Conservation (phyloP, 23 tunicate genomes). For the Aplidium turbinatum region DNA sequence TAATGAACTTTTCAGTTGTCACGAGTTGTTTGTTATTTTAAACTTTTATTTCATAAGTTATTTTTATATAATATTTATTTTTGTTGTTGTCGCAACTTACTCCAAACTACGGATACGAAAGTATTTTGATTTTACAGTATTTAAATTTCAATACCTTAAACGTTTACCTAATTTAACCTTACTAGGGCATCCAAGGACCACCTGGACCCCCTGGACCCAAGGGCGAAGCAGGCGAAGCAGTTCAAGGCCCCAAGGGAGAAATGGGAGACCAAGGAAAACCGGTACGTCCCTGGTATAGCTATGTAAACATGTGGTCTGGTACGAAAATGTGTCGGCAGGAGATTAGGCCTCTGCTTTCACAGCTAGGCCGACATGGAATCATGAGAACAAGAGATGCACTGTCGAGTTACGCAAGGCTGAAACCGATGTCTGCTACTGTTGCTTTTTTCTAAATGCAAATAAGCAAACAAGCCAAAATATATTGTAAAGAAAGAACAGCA, state of each 20-base stretch:
- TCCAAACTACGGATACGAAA: slow-evolving; percentile 38
- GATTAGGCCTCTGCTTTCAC: too few relatives aligned
- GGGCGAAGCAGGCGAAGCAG: slow-evolving; percentile 38
- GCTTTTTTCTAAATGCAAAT: too few relatives aligned
- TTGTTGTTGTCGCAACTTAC: background rate
- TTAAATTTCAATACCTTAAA: background rate
- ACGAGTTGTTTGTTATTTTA: background rate
- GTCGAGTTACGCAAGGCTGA: too few relatives aligned
- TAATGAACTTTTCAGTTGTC: too few relatives aligned
- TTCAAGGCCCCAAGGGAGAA: slow-evolving; percentile 10
- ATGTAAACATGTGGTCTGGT: too few relatives aligned
- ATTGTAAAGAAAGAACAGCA: too few relatives aligned
- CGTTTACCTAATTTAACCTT: background rate
- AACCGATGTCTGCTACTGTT: too few relatives aligned
- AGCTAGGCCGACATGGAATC: too few relatives aligned
- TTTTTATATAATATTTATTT: background rate
- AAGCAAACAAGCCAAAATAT: too few relatives aligned
- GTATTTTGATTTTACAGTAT: slow-evolving; percentile 38
- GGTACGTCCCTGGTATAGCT: too few relatives aligned
- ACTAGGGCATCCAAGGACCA: background rate
- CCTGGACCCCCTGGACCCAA: slow-evolving; percentile 52
- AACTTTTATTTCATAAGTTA: background rate
- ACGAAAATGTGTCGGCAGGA: too few relatives aligned
- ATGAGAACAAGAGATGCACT: too few relatives aligned
- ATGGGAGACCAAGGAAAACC: slow-evolving; percentile 47